Percentiles rank a stretch among this genome's conserved stretches.
phyloP scores from a whole-genome alignment of 2,113 vertebrate genomes.

The Eleginops maclovinus region DNA sequence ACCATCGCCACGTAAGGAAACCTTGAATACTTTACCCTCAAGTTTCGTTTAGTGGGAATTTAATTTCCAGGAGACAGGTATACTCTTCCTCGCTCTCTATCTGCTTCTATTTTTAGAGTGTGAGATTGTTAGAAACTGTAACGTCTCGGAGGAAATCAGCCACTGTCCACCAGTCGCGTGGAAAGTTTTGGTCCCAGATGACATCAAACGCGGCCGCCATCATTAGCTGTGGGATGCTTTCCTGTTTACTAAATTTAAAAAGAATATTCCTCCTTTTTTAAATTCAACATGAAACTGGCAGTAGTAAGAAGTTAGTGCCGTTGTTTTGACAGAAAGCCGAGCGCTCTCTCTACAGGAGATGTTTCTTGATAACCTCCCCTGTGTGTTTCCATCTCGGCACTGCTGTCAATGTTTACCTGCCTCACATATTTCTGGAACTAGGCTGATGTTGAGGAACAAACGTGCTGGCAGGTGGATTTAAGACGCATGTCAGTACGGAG shows the following conservation, averaged over 20 bases:
- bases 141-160: constrained; percentile 25
- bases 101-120: too few species aligned
- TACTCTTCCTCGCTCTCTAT: too few species aligned
- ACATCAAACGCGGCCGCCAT: constrained; percentile 14
- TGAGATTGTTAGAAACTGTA: too few species aligned
- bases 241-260: background rate
- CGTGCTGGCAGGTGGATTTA: constrained; percentile 2
- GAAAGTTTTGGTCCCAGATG: constrained; percentile 1
- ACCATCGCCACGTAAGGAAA: too few species aligned
- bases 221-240: constrained; percentile 36
- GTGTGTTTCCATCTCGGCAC: constrained; percentile 1
- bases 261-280: background rate
- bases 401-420: constrained; percentile 40
- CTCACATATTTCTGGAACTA: constrained; percentile 13
- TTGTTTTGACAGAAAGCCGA: constrained; percentile 50
- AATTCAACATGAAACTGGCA: constrained; percentile 2
- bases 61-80: too few species aligned
- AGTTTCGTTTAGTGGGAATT: too few species aligned
- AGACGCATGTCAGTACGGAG: background rate
- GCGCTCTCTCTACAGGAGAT: constrained; percentile 8
- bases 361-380: constrained; percentile 28
- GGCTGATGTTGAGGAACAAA: background rate
- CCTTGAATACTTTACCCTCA: too few species aligned
- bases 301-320: constrained; percentile 23
- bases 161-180: constrained; percentile 3